Evolutionary conservation across 92 coral and sea anemone genomes (phyloP).

Genomic region (Umimayanthus chanpuru): DNA sequence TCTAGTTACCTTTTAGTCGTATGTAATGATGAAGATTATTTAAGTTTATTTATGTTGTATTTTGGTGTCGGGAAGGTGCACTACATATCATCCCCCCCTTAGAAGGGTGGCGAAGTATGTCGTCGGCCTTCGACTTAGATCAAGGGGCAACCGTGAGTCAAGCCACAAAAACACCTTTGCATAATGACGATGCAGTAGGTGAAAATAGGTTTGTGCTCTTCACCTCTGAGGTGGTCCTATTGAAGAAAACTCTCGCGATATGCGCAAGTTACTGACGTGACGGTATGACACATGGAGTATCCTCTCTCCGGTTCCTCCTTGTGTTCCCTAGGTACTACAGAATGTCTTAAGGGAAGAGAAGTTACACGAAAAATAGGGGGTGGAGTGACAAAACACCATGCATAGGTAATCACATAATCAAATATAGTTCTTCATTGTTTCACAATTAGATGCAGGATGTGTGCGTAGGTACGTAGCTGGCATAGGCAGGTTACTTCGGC

Average conservation of each 20-base stretch:
- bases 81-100: conserved; percentile 20
- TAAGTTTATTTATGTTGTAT: background rate
- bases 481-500: too few species aligned
- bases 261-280: background rate
- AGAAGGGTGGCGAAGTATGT: background rate
- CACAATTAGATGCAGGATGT: too few species aligned
- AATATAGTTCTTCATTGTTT: too few species aligned
- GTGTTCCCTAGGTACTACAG: background rate
- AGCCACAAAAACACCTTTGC: conserved; percentile 4
- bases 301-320: background rate
- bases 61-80: conserved; percentile 15
- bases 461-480: too few species aligned
- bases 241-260: background rate
- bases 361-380: too few species aligned
- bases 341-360: background rate
- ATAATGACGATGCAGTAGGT: conserved; percentile 6
- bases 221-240: conserved; percentile 14
- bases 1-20: background rate
- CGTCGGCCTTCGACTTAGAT: background rate
- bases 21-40: background rate
- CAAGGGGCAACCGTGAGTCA: conserved; percentile 8
- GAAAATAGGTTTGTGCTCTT: conserved; percentile 18
- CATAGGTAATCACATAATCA: background rate
- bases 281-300: background rate
- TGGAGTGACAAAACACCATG: background rate